Conservation (phyloP, 2,888 invertebrate species). For the Hybos culiciformis region DNA sequence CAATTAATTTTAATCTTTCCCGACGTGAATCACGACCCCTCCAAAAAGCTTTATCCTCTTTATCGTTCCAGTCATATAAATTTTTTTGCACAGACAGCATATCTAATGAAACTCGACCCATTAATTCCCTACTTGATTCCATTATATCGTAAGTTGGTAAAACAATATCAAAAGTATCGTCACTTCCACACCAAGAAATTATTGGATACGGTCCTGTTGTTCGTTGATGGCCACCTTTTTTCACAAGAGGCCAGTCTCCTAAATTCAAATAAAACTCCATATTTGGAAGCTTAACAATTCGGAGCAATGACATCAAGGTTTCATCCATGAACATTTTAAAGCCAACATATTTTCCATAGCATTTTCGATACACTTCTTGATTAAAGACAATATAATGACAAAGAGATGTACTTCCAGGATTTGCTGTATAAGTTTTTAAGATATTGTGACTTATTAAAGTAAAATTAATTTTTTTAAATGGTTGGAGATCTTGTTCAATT, state of each 20-base stretch:
- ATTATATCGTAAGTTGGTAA: conserved; percentile 93
- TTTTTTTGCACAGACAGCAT: conserved; percentile 80
- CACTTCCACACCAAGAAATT: conserved; percentile 94
- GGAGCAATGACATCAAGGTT: conserved; percentile 62
- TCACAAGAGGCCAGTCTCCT: conserved; percentile 88
- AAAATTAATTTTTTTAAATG: conserved; percentile 59
- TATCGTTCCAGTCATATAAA: conserved; percentile 55
- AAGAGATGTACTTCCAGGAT: conserved; percentile 70
- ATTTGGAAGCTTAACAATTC: conserved; percentile 73
- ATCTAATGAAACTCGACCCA: conserved; percentile 84
- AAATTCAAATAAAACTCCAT: conserved; percentile 83
- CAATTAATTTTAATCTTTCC: conserved; percentile 69
- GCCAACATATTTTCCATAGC: conserved; percentile 88
- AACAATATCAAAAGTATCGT: conserved; percentile 71
- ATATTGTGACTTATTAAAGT: conserved; percentile 47
- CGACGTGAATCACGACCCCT: conserved; percentile 83
- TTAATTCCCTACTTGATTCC: conserved; percentile 80
- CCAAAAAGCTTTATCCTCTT: conserved; percentile 71
- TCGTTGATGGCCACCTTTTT: conserved; percentile 34
- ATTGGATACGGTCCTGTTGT: conserved; percentile 54
- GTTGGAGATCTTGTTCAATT: conserved; percentile 56
- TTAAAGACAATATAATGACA: conserved; percentile 79
- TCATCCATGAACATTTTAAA: conserved; percentile 93
- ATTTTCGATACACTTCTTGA: conserved; percentile 72
- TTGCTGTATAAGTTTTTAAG: conserved; percentile 55